Evolutionary conservation across 1,140 invertebrate genomes (phyloP).

Genomic region (Myzus persicae): DNA sequence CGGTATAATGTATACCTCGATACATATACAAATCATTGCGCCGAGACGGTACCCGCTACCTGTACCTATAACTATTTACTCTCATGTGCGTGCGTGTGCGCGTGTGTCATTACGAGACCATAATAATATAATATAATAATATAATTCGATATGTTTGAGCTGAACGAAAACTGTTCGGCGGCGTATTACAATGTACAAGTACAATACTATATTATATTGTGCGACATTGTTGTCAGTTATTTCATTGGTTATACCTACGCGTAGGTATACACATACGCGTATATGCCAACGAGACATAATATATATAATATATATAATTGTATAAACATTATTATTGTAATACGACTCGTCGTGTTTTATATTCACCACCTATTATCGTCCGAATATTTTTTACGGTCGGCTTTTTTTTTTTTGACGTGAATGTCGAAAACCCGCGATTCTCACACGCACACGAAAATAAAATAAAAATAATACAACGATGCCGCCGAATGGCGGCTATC

Average conservation of each 20-base stretch:
- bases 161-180: neutral
- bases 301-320: neutral
- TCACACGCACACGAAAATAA: constrained; percentile 3
- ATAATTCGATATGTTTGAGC: constrained; percentile 17
- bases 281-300: neutral
- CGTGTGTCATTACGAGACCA: neutral
- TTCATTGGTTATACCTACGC: neutral
- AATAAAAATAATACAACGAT: neutral
- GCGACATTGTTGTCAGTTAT: neutral
- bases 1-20: neutral
- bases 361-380: neutral
- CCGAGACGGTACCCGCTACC: neutral
- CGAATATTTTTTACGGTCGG: neutral
- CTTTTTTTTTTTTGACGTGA: neutral
- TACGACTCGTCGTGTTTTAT: constrained; percentile 1
- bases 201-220: neutral
- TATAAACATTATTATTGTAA: neutral
- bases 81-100: neutral
- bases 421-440: neutral
- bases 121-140: constrained; percentile 12
- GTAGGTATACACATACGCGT: neutral
- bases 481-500: neutral
- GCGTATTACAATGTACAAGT: neutral
- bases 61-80: neutral
- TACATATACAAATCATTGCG: neutral